These are phyloP conservation scores for Neolamprologus falcicula DNA, from an alignment of 2,113 vertebrate genomes.

Conservation along the genomic window DNA sequence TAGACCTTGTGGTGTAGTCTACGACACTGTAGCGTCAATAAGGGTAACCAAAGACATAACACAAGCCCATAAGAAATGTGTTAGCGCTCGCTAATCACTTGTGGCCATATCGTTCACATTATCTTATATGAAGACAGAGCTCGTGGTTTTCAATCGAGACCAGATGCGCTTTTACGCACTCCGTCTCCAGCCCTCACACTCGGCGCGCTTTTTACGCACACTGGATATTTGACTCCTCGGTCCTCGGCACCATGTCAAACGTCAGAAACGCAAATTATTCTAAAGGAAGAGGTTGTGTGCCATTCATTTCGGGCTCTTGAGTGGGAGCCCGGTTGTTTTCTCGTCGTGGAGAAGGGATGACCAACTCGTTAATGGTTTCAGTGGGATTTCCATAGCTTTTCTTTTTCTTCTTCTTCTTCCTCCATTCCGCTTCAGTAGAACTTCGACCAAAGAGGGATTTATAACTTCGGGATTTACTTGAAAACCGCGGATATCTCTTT, in stretches of 20 bases:
- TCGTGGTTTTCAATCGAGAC: slow-evolving; percentile 20
- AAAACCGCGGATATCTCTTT: not conserved
- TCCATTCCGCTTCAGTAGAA: not conserved
- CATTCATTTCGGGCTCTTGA: slow-evolving; percentile 19
- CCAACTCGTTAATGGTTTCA: not conserved
- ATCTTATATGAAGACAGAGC: not conserved
- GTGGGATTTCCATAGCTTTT: not conserved
- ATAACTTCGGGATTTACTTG: slow-evolving; percentile 3
- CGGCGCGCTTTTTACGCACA: slow-evolving; percentile 52
- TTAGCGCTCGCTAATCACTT: not conserved
- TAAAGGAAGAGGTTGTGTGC: slow-evolving; percentile 40
- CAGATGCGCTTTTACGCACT: slow-evolving; percentile 48
- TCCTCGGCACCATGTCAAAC: slow-evolving; percentile 31
- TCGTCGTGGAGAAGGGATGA: not conserved
- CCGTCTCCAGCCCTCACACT: slow-evolving; percentile 3
- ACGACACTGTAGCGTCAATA: not conserved
- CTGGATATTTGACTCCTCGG: slow-evolving; percentile 59
- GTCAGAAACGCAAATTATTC: slow-evolving; percentile 39
- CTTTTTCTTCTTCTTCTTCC: not conserved
- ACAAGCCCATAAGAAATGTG: not conserved
- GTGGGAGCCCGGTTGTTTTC: slow-evolving; percentile 7
- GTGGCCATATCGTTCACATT: not conserved
- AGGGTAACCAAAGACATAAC: not conserved
- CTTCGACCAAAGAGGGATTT: not conserved
- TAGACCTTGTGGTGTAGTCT: not conserved